Base-by-base conservation (phyloP, 1,140 invertebrate genomes). In the Thrips palmi region DNA sequence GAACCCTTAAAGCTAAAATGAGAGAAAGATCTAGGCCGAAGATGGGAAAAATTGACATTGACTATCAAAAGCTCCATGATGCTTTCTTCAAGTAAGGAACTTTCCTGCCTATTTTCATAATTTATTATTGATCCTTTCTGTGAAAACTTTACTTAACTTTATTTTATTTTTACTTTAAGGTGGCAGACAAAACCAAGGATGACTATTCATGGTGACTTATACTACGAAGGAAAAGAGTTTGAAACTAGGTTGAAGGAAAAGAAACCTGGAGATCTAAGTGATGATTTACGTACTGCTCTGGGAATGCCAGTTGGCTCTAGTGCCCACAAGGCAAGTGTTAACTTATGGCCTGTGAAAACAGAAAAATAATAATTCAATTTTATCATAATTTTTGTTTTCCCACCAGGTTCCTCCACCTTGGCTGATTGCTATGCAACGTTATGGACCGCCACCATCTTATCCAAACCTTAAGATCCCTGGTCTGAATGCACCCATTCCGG, bases 221-320 rank as follows among this genome's bases (percentile, higher is more conserved):
- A 99, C 59, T 99, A 98, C 60, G 96, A 99, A 62, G 96, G 96
- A n/a, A 99, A 99, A 58, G 96, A 99, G 59, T 96, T 96, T 62
- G 96, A 99, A 58, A 97, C 93, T 0, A 68, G 91, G 27, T 63
- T 99, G 24, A 88, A 91, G 48, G 94, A 53, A 35, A 98, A 99
- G 58, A 99, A 99, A 56, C 96, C 94, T 0, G 96, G 96, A 0
- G 91, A 97, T 55, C 60, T 99, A 5, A 85, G 86, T 7, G 92
- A 97, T 53, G 94, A 98, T 51, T 56, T 99, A 39, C 66, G 93
- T 38, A 94, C 89, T 15, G 91, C 96, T 4, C 62, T 99, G 11
- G 96, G 96, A 33, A 98, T 99, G 94, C 96, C 96, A 0, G 79
- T 97, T 28, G 96, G 96, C 2, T 82, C 84, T 0, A 86, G 71